Evolutionary conservation across 2,113 vertebrate species (phyloP).

Genomic region (Odontesthes bonariensis): DNA sequence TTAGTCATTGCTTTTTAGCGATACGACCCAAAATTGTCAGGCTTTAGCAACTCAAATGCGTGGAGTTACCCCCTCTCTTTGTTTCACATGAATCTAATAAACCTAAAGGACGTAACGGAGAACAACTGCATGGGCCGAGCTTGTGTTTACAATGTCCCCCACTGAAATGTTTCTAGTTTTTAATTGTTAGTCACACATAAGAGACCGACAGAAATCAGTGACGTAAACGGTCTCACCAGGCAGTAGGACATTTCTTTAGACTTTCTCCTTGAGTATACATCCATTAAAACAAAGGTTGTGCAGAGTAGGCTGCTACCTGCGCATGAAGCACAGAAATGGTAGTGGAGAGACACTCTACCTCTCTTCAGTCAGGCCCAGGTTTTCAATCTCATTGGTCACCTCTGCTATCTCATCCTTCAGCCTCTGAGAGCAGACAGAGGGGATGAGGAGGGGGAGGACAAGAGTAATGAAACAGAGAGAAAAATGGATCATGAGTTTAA

Average conservation of each 20-base stretch:
- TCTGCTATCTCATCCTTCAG: constrained; percentile 99
- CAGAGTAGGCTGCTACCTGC: constrained; percentile 17
- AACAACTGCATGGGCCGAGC: too few species aligned
- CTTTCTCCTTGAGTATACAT: neutral
- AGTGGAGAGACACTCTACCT: constrained; percentile 82
- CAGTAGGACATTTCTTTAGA: too few species aligned
- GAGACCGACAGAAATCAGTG: neutral
- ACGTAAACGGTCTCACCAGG: too few species aligned
- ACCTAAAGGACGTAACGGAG: too few species aligned
- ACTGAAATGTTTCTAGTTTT: neutral
- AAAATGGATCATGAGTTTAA: neutral
- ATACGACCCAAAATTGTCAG: neutral
- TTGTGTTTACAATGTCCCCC: too few species aligned
- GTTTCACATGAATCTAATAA: neutral
- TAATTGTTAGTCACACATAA: neutral
- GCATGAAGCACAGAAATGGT: constrained; percentile 1
- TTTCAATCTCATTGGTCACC: constrained; percentile 97
- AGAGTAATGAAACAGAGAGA: neutral
- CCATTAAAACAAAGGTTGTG: constrained; percentile 13
- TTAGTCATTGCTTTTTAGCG: too few species aligned
- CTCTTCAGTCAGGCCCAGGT: constrained; percentile 94
- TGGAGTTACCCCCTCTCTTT: neutral
- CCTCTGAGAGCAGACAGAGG: constrained; percentile 80
- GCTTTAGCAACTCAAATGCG: neutral
- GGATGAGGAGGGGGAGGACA: neutral